Evolutionary conservation across 2,797 vertebrate species (phyloP).

Genomic region (Mus minutoides): DNA sequence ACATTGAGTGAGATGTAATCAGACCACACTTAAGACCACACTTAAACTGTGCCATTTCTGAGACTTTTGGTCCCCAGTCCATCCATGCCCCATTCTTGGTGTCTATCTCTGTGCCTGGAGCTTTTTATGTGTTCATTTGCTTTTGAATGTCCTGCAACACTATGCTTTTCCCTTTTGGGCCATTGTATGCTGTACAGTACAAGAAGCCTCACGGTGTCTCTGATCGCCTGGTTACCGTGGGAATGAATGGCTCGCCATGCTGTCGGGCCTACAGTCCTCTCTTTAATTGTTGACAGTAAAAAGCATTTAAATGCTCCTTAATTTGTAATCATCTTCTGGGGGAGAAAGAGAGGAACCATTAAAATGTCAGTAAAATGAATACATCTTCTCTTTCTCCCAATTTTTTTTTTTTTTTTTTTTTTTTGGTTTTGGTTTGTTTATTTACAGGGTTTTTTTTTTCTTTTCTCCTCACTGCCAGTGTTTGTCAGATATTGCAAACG

Average conservation of each 20-base stretch:
- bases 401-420: background rate
- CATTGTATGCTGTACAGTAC: constrained; percentile 86
- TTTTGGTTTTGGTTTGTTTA: constrained; percentile 62
- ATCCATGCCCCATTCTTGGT: constrained; percentile 73
- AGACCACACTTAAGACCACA: constrained; percentile 7
- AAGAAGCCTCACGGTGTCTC: constrained; percentile 81
- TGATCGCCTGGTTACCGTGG: constrained; percentile 88
- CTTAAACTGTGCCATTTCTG: constrained; percentile 40
- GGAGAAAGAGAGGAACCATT: constrained; percentile 85
- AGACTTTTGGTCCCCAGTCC: constrained; percentile 49
- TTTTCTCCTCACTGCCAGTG: constrained; percentile 72
- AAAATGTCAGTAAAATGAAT: constrained; percentile 88
- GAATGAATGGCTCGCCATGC: constrained; percentile 87
- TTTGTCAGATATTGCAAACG: constrained; percentile 51
- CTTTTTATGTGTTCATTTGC: constrained; percentile 88
- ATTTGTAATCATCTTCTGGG: constrained; percentile 90
- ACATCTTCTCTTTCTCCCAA: constrained; percentile 61
- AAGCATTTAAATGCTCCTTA: constrained; percentile 90
- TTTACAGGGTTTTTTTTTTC: constrained; percentile 78
- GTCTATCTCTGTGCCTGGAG: constrained; percentile 82
- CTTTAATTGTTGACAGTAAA: constrained; percentile 91
- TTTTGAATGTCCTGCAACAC: constrained; percentile 86
- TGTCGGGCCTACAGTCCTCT: constrained; percentile 80
- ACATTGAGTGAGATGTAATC: background rate
- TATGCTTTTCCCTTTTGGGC: constrained; percentile 65